phyloP scores from a whole-genome alignment of 2,888 invertebrate species.

The Agonopterix arenella region DNA sequence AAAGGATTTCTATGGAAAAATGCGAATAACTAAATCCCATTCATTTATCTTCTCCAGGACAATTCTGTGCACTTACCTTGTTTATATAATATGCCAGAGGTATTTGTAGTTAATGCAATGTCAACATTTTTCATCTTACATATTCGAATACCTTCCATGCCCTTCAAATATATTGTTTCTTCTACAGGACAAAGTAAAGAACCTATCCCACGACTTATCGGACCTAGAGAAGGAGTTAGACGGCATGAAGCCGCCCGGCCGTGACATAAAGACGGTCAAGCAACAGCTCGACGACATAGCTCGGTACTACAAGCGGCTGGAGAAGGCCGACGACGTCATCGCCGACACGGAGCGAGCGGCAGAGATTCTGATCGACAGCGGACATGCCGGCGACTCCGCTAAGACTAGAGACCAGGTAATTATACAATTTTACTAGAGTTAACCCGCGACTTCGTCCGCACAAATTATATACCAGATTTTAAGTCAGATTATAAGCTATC shows the following conservation, averaged over 20 bases:
- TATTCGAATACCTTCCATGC: too few relatives aligned
- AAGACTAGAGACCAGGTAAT: slow-evolving; percentile 89
- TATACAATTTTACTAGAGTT: too few relatives aligned
- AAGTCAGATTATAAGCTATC: too few relatives aligned
- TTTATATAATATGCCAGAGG: too few relatives aligned
- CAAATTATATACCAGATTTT: too few relatives aligned
- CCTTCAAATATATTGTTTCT: neutral
- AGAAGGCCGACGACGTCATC: slow-evolving; percentile 80
- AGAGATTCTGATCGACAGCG: slow-evolving; percentile 87
- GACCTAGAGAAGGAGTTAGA: slow-evolving; percentile 91
- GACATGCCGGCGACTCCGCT: slow-evolving; percentile 89
- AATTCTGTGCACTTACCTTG: too few relatives aligned
- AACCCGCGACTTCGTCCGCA: too few relatives aligned
- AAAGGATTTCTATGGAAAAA: too few relatives aligned
- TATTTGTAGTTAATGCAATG: too few relatives aligned
- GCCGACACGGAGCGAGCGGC: slow-evolving; percentile 83
- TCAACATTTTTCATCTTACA: too few relatives aligned
- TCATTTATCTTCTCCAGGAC: too few relatives aligned
- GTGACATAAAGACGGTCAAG: slow-evolving; percentile 90
- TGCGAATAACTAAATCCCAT: too few relatives aligned
- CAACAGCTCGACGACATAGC: slow-evolving; percentile 89
- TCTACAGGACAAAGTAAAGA: slow-evolving; percentile 85
- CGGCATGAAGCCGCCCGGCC: slow-evolving; percentile 88
- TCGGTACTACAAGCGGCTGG: slow-evolving; percentile 81
- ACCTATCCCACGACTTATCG: slow-evolving; percentile 84